A percentile compares a stretch with the other conserved stretches of the same genome.
Evolutionary conservation across 2,113 vertebrate species (phyloP).

Genomic region (Tor tambroides): DNA sequence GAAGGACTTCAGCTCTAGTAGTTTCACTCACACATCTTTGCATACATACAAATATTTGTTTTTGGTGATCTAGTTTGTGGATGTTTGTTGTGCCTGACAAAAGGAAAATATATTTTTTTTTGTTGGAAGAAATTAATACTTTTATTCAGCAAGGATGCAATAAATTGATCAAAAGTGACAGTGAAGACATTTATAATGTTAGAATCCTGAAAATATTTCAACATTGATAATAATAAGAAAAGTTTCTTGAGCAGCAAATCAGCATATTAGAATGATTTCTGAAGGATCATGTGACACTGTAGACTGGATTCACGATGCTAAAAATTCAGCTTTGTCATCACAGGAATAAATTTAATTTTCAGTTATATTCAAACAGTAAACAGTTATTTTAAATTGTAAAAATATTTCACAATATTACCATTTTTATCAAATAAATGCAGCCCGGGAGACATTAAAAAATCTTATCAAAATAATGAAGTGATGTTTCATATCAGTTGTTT

Average conservation of each 20-base stretch:
- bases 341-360: neutral
- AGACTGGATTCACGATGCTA: neutral
- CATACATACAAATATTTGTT: neutral
- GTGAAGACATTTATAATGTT: neutral
- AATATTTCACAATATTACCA: neutral
- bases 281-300: neutral
- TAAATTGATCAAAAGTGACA: neutral
- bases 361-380: neutral
- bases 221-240: neutral
- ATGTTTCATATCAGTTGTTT: neutral
- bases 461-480: neutral
- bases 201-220: neutral
- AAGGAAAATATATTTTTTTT: neutral
- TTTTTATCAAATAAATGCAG: neutral
- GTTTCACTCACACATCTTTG: conserved; percentile 10
- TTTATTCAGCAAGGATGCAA: neutral
- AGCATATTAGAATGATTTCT: neutral
- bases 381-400: neutral
- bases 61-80: neutral
- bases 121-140: neutral
- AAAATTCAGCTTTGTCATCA: neutral
- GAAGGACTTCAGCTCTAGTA: conserved; percentile 3
- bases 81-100: neutral
- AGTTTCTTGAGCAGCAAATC: neutral
- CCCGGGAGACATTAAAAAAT: neutral